A percentile compares a stretch with the other conserved stretches of the same genome.
Evolutionary conservation across 2,113 vertebrate species (phyloP).

Genomic region (Nothoprocta pentlandii): DNA sequence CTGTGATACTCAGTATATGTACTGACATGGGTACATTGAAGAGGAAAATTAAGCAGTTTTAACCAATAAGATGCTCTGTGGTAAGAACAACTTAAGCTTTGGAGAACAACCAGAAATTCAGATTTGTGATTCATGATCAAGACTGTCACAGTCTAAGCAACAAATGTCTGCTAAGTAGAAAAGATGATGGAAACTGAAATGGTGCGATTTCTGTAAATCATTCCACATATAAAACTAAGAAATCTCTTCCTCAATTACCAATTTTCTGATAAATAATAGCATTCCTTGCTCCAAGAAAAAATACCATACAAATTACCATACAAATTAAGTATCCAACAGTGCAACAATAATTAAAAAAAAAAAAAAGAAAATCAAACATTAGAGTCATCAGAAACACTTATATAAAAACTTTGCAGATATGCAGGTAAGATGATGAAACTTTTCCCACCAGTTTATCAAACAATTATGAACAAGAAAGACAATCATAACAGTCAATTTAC

Average conservation of each 20-base stretch:
- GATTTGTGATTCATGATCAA: background rate
- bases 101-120: background rate
- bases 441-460: background rate
- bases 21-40: background rate
- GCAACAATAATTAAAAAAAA: background rate
- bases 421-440: background rate
- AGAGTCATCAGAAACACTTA: background rate
- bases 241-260: background rate
- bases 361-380: background rate
- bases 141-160: background rate
- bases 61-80: background rate
- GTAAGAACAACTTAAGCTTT: background rate
- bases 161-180: background rate
- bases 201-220: background rate
- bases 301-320: background rate
- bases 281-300: too few species aligned
- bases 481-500: background rate
- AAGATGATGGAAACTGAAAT: background rate
- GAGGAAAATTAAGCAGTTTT: background rate
- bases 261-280: background rate
- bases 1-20: background rate
- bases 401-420: background rate
- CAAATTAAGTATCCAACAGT: background rate
- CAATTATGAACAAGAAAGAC: background rate
- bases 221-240: background rate